Evolutionary conservation across 2,797 vertebrate genomes (phyloP).

Genomic region (Parambassis ranga): DNA sequence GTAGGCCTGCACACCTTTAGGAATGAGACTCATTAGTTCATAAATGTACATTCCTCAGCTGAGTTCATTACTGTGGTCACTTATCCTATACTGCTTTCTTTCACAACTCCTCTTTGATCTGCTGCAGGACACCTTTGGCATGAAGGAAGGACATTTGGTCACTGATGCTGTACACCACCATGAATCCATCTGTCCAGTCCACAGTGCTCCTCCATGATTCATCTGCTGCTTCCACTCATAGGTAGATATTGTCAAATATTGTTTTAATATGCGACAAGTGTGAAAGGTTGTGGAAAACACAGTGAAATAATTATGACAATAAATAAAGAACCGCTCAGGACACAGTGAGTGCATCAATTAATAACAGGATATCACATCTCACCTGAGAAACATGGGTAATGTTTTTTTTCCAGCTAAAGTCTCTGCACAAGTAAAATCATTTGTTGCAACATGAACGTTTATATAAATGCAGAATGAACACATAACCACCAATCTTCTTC

Average conservation of each 20-base stretch:
- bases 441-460: no score
- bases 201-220: slow-evolving; percentile 58
- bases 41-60: slow-evolving; percentile 46
- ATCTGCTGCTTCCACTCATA: slow-evolving; percentile 58
- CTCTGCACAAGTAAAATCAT: no score
- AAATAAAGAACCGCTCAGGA: no score
- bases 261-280: no score
- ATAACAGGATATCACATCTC: no score
- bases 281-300: slow-evolving; percentile 2
- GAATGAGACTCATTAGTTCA: slow-evolving; percentile 60
- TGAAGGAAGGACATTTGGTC: slow-evolving; percentile 62
- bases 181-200: slow-evolving; percentile 69
- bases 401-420: no score
- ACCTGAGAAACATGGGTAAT: no score
- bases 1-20: slow-evolving; percentile 14
- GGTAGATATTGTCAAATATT: no score
- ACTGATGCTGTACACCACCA: slow-evolving; percentile 66
- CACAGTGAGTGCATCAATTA: no score
- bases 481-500: no score
- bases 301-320: no score
- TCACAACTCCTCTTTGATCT: slow-evolving; percentile 68
- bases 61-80: slow-evolving; percentile 32
- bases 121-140: slow-evolving; percentile 54
- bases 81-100: slow-evolving; percentile 67
- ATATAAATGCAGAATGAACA: slow-evolving; percentile 16